Percentiles rank a stretch among this genome's conserved stretches.
Conservation (phyloP, 2,888 invertebrate species). For the Ypsolopha scabrella region DNA sequence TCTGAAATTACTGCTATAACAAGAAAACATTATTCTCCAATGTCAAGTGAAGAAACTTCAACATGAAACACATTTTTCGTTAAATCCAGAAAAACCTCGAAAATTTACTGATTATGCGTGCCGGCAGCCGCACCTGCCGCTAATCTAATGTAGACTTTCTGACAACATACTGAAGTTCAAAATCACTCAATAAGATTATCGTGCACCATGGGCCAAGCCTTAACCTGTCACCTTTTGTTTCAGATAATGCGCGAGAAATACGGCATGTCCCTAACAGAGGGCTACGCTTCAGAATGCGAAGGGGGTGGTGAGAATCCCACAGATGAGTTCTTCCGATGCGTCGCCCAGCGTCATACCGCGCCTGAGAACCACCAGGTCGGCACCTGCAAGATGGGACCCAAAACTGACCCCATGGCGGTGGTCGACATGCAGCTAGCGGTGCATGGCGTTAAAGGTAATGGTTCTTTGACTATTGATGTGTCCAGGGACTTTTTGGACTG, state of each 20-base stretch:
- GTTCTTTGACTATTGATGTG: background rate
- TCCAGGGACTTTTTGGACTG: background rate
- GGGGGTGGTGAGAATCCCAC: conserved; percentile 55
- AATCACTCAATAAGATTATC: too few species aligned
- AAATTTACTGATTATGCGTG: too few species aligned
- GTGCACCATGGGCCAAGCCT: too few species aligned
- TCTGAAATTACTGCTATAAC: too few species aligned
- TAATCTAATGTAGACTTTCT: too few species aligned
- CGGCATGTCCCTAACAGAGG: conserved; percentile 59
- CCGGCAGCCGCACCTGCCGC: too few species aligned
- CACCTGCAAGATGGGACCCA: conserved; percentile 86
- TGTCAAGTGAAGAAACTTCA: too few species aligned
- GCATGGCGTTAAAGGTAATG: conserved; percentile 70
- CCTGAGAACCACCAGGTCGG: conserved; percentile 88
- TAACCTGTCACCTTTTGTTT: background rate
- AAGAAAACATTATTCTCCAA: too few species aligned
- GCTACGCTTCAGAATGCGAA: conserved; percentile 60
- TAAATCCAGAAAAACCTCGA: too few species aligned
- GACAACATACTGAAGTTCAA: too few species aligned
- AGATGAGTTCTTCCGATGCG: conserved; percentile 83
- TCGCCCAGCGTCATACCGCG: conserved; percentile 76
- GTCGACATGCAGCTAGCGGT: conserved; percentile 78
- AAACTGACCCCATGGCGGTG: conserved; percentile 77
- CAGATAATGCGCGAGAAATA: conserved; percentile 68
- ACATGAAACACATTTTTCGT: too few species aligned